Evolutionary conservation across 1,140 invertebrate species (phyloP).

Genomic region (Phymorhynchus buccinoides): DNA sequence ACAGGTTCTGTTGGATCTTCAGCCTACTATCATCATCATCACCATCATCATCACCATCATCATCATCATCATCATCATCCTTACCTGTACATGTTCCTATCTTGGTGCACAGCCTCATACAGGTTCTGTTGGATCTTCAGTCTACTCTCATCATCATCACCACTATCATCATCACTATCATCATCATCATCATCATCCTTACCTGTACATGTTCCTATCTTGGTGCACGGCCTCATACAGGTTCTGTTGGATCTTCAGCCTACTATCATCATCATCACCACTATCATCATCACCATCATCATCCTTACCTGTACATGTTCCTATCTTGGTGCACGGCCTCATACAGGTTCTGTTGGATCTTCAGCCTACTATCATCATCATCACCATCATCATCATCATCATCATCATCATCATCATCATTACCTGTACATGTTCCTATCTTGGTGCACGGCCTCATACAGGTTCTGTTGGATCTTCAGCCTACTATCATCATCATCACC

Average conservation of each 20-base stretch:
- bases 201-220: conserved; percentile 35
- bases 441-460: conserved; percentile 26
- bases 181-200: too few species aligned
- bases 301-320: conserved; percentile 29
- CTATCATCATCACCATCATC: too few species aligned
- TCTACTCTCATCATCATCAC: too few species aligned
- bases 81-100: conserved; percentile 33
- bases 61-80: too few species aligned
- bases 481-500: too few species aligned
- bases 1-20: conserved; percentile 35
- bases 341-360: conserved; percentile 35
- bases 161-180: too few species aligned
- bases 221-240: conserved; percentile 32
- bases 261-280: too few species aligned
- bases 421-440: conserved; percentile 29
- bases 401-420: too few species aligned
- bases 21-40: conserved; percentile 25
- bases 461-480: conserved; percentile 21
- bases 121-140: conserved; percentile 35
- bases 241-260: conserved; percentile 35
- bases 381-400: too few species aligned
- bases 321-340: conserved; percentile 31
- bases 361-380: background rate
- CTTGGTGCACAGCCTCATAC: conserved; percentile 31
- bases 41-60: too few species aligned